These are phyloP conservation scores for Argya squamiceps DNA, from an alignment of 2,797 vertebrate genomes.

Conservation along the genomic window DNA sequence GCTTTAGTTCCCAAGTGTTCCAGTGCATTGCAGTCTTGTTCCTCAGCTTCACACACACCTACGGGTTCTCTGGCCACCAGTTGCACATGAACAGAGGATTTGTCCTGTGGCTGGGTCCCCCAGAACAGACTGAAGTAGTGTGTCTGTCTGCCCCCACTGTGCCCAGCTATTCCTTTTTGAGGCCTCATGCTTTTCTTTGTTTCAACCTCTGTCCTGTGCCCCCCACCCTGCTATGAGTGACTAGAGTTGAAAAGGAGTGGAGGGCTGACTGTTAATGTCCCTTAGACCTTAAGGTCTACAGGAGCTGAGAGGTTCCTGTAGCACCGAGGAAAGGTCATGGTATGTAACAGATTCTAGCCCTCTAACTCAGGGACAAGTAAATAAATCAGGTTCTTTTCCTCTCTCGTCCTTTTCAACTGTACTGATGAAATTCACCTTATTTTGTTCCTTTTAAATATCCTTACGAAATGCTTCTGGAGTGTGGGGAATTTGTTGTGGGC, in stretches of 20 bases:
- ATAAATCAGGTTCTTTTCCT: not conserved
- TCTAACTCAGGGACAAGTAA: not conserved
- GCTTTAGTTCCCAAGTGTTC: not conserved
- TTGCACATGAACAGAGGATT: not conserved
- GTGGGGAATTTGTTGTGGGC: accelerated
- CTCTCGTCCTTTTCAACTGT: not conserved
- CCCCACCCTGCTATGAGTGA: not conserved
- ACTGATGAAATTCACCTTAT: not conserved
- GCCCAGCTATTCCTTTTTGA: not conserved
- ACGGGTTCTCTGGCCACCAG: not conserved
- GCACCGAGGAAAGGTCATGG: not conserved
- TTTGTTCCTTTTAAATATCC: not conserved
- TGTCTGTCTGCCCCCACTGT: not conserved
- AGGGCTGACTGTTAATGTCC: not conserved
- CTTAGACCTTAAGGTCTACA: not conserved
- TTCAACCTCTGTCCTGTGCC: not conserved
- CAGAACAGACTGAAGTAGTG: not conserved
- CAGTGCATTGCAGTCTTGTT: not conserved
- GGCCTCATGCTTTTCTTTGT: not conserved
- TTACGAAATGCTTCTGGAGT: not conserved
- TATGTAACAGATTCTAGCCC: not conserved
- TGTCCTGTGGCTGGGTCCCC: not conserved
- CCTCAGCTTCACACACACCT: not conserved
- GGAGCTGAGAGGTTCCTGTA: not conserved
- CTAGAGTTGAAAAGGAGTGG: not conserved